phyloP scores from a whole-genome alignment of 1,140 invertebrate species.

The Augochlora pura region DNA sequence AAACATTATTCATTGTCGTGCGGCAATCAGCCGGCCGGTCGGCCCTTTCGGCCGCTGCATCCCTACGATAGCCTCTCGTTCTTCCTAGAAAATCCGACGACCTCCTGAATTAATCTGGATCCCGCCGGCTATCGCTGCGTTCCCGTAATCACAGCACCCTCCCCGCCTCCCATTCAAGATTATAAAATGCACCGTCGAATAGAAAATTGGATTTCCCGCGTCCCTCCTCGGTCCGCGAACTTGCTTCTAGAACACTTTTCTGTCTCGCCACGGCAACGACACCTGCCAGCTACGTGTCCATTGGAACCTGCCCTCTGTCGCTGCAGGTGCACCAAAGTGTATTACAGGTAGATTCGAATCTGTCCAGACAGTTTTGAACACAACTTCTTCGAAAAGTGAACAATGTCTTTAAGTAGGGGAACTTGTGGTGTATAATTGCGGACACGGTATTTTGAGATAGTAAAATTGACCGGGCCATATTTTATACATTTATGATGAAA shows the following conservation, averaged over 20 bases:
- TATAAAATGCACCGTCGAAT: slow-evolving; percentile 51
- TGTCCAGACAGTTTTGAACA: no score
- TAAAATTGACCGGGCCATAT: no score
- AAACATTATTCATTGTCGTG: slow-evolving; percentile 66
- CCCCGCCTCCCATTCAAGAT: slow-evolving; percentile 17
- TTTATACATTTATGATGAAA: no score
- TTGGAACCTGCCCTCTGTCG: neutral
- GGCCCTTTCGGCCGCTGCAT: slow-evolving; percentile 18
- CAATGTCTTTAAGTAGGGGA: no score
- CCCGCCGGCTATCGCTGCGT: slow-evolving; percentile 38
- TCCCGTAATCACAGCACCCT: slow-evolving; percentile 36
- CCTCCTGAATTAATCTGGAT: slow-evolving; percentile 43
- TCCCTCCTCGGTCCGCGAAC: neutral
- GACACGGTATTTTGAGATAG: no score
- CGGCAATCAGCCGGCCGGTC: slow-evolving; percentile 6
- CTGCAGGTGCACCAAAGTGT: no score
- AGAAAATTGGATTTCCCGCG: slow-evolving; percentile 42
- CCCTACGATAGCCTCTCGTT: slow-evolving; percentile 34
- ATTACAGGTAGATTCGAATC: no score
- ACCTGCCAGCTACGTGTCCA: neutral
- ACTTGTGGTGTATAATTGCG: no score
- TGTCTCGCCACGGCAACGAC: neutral
- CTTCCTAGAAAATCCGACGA: slow-evolving; percentile 47
- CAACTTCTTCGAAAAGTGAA: no score
- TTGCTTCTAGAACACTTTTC: neutral